Percentiles rank a stretch among this genome's conserved stretches.
These are phyloP conservation scores for Pelochelys cantorii DNA, from an alignment of 2,797 vertebrate genomes.

Conservation along the genomic window DNA sequence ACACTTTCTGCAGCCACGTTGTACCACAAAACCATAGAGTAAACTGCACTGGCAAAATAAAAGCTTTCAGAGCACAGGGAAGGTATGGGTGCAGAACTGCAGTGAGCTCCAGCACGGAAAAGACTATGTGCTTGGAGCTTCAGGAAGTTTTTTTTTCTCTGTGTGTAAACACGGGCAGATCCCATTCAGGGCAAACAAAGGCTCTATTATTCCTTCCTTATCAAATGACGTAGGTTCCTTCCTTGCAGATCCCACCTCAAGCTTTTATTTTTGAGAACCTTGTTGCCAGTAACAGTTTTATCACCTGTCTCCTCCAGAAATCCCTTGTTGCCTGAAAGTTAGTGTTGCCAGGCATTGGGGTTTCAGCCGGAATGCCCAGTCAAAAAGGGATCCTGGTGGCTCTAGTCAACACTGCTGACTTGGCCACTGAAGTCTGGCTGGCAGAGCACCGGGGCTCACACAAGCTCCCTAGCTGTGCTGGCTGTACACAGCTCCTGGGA, in stretches of 20 bases:
- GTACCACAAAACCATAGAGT: conserved; percentile 15
- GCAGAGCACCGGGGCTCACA: too few species aligned
- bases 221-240: conserved; percentile 67
- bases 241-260: neutral
- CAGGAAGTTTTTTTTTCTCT: conserved; percentile 68
- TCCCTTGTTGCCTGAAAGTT: neutral
- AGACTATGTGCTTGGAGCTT: conserved; percentile 16
- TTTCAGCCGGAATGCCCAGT: too few species aligned
- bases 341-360: too few species aligned
- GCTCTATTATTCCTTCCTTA: conserved; percentile 68
- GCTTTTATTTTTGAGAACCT: neutral
- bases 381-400: too few species aligned
- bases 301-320: neutral
- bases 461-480: too few species aligned
- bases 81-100: neutral
- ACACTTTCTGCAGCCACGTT: neutral
- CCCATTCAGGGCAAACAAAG: conserved; percentile 39
- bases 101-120: conserved; percentile 29
- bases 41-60: conserved; percentile 13
- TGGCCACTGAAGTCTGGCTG: too few species aligned
- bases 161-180: conserved; percentile 52
- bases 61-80: neutral
- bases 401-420: too few species aligned
- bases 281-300: neutral
- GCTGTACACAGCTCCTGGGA: too few species aligned